Evolutionary conservation across 2,113 vertebrate species (phyloP), one percentile per base, ranked within the genome.

Genomic region (Myrmophylax atrothorax): DNA sequence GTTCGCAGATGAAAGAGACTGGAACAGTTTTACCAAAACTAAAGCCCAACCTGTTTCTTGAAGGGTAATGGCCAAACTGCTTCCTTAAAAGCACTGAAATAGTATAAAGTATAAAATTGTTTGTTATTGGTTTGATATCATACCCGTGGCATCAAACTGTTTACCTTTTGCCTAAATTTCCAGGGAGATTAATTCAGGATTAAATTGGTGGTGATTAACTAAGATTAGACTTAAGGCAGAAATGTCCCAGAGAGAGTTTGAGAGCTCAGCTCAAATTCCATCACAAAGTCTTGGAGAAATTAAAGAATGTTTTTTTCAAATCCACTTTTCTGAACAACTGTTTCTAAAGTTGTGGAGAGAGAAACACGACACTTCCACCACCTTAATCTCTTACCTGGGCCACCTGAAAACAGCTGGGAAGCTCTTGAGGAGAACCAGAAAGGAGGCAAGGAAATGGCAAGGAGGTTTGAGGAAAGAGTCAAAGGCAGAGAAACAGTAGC

Each of bases 161-260:
- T 83, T 79, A 75, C 50, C 87, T 86, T 96, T 90, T 86, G 50
- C 83, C 73, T 83, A 81, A 1, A 96, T 96, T 94, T 93, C 62
- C 64, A 53, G 55, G n/a, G 25, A 70, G 59, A 80, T 96, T 89
- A 95, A 84, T 87, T 87, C 44, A 87, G 68, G 83, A 85, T 80
- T 69, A 90, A 88, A 69, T 26, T 69, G 67, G 29, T 80, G 93
- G 77, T 97, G 79, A 96, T 96, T 97, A 97, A 96, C 88, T 69
- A 80, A 64, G 49, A 55, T 83, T 55, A 91, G 42, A 28, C 37
- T 93, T 60, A 92, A 77, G 22, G 33, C 28, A 62, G 62, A 35
- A 85, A 38, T 82, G 58, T 42, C 24, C 20, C 66, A 44, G 26
- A 42, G 10, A 40, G 15, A 87, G 22, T 73, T 73, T 94, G 63